These are phyloP conservation scores for Ceyx melanurus DNA, from an alignment of 2,113 vertebrate genomes.

Conservation along the genomic window DNA sequence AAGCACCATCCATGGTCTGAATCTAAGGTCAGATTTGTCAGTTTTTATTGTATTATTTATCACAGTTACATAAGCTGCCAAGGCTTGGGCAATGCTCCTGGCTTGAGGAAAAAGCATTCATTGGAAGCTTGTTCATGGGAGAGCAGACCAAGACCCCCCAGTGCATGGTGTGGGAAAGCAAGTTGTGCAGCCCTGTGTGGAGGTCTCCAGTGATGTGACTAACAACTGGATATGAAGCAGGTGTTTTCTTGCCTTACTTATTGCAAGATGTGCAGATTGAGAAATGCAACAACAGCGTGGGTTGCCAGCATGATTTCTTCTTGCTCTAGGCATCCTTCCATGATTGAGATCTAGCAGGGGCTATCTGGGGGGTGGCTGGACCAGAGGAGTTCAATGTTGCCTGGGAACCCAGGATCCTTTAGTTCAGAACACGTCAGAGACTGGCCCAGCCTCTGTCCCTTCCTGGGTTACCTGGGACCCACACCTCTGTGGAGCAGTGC, in stretches of 20 bases:
- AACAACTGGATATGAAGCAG: neutral
- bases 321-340: neutral
- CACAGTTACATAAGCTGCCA: neutral
- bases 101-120: fast-evolving
- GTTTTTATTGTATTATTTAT: neutral
- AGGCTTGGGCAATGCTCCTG: neutral
- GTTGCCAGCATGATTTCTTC: neutral
- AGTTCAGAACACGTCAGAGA: fast-evolving
- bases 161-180: fast-evolving
- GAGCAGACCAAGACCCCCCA: neutral
- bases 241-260: neutral
- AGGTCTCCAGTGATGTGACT: neutral
- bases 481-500: fast-evolving
- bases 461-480: neutral
- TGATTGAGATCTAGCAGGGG: neutral
- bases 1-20: no score
- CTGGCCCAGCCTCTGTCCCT: neutral
- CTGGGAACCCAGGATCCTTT: neutral
- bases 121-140: neutral
- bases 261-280: neutral
- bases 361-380: neutral
- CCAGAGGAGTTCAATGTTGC: neutral
- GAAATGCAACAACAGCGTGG: fast-evolving
- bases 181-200: fast-evolving
- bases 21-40: neutral